These are phyloP conservation scores for Chloropsis cyanopogon DNA, from an alignment of 2,113 vertebrate species.

Conservation along the genomic window DNA sequence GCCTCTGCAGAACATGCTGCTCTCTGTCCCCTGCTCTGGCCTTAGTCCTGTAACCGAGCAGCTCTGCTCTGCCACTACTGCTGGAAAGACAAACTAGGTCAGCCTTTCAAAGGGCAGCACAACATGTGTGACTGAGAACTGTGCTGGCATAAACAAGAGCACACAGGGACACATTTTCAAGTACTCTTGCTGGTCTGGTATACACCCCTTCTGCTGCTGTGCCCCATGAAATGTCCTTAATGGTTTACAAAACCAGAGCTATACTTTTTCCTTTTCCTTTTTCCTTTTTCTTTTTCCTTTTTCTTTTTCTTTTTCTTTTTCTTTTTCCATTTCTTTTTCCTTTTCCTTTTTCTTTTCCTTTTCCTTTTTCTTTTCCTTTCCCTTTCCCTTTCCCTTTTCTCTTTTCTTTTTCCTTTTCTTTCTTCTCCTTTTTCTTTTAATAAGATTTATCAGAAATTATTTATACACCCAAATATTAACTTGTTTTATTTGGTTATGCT, in stretches of 20 bases:
- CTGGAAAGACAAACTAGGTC: neutral
- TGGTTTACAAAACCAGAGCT: neutral
- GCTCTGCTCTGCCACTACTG: neutral
- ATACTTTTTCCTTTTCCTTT: neutral
- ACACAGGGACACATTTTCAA: neutral
- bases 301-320: too few species aligned
- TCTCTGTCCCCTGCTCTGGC: neutral
- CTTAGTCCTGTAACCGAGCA: neutral
- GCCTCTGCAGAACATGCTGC: neutral
- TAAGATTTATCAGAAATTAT: neutral
- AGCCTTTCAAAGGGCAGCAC: neutral
- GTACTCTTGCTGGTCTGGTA: neutral
- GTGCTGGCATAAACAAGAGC: neutral
- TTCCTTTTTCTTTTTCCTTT: too few species aligned
- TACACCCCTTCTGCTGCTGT: neutral
- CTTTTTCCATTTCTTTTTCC: too few species aligned
- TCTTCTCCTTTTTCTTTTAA: neutral
- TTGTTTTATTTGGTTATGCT: neutral
- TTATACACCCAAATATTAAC: neutral
- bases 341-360: too few species aligned
- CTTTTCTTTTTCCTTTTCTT: fast-evolving
- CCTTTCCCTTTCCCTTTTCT: neutral
- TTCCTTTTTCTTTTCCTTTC: neutral
- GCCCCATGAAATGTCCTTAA: neutral
- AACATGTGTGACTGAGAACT: neutral